These are phyloP conservation scores for Ormyrus thymus DNA, from an alignment of 2,888 invertebrate species.

Conservation along the genomic window DNA sequence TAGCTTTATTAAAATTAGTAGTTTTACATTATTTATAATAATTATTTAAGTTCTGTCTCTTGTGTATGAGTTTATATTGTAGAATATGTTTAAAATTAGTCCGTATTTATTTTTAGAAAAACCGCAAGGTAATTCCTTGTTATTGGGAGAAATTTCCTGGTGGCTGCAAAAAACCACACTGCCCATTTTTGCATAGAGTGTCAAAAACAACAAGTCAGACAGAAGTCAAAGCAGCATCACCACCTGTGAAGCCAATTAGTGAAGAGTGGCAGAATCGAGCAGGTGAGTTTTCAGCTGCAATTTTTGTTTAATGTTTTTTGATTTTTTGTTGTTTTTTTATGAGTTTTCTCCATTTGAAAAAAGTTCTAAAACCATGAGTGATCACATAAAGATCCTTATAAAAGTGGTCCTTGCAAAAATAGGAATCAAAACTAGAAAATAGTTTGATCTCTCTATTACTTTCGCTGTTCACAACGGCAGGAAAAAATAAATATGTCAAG, in stretches of 20 bases:
- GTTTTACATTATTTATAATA: no score
- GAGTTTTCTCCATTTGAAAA: conserved; percentile 81
- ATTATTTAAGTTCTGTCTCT: no score
- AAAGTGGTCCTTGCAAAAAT: conserved; percentile 72
- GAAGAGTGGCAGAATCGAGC: conserved; percentile 71
- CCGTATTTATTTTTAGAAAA: conserved; percentile 79
- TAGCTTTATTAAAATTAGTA: no score
- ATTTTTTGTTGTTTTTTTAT: conserved; percentile 80
- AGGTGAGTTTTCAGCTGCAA: conserved; percentile 60
- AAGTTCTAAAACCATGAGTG: conserved; percentile 72
- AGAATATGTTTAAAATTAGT: no score
- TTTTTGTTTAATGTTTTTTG: no score
- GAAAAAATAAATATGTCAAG: background rate
- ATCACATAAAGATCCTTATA: no score
- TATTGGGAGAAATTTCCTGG: conserved; percentile 91
- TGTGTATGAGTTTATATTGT: no score
- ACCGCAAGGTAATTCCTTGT: conserved; percentile 88
- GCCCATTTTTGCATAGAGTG: conserved; percentile 85
- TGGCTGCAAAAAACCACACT: conserved; percentile 90
- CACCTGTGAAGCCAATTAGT: conserved; percentile 66
- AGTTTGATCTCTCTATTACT: no score
- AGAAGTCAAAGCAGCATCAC: conserved; percentile 59
- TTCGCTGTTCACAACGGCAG: background rate
- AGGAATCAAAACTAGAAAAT: conserved; percentile 27
- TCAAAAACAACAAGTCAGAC: conserved; percentile 1